Conservation (phyloP, 2,113 vertebrate species). For the Sisor rabdophorus region DNA sequence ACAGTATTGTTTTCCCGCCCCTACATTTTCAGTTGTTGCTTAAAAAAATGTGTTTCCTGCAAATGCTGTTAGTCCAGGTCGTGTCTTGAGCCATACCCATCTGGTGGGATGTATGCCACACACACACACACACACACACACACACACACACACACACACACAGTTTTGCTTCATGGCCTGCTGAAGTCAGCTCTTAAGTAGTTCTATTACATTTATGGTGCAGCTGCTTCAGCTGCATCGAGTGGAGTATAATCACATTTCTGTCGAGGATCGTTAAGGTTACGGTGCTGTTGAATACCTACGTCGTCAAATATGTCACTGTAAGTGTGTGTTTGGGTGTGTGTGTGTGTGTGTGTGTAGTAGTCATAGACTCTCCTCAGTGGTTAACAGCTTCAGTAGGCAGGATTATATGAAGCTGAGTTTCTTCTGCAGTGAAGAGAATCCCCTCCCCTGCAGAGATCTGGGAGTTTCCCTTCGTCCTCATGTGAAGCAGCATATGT, state of each 20-base stretch:
- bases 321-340: not conserved
- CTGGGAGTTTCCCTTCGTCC: conserved; percentile 27
- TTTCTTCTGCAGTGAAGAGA: conserved; percentile 40
- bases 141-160: not conserved
- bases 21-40: no score
- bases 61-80: not conserved
- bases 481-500: conserved; percentile 6
- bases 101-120: not conserved
- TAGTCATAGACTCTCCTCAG: conserved; percentile 6
- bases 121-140: not conserved
- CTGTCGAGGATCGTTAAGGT: conserved; percentile 2
- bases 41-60: conserved; percentile 16
- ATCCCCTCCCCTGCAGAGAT: conserved; percentile 34
- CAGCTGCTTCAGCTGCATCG: not conserved
- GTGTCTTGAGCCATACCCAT: not conserved
- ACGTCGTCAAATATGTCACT: not conserved
- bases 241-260: conserved; percentile 22
- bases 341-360: conserved; percentile 3
- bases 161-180: conserved; percentile 5
- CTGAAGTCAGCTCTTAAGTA: conserved; percentile 14
- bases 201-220: not conserved
- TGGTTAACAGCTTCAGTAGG: conserved; percentile 24
- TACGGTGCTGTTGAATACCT: not conserved
- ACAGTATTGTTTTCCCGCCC: no score
- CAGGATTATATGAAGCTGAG: conserved; percentile 23